phyloP scores from a whole-genome alignment of 2,797 vertebrate genomes.

The Hippopotamyrus pictus region DNA sequence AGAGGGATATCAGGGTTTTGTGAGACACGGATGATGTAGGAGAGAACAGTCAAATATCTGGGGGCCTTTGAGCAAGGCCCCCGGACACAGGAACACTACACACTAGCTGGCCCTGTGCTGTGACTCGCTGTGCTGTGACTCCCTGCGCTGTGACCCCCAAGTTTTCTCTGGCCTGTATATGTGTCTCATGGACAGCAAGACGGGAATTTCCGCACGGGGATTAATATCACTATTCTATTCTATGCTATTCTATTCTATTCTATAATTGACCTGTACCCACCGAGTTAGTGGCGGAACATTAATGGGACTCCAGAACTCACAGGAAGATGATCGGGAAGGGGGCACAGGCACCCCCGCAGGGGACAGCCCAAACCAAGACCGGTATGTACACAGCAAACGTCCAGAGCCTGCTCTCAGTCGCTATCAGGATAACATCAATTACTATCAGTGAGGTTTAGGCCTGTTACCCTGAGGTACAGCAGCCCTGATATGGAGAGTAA shows the following conservation, averaged over 20 bases:
- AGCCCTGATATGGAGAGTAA: slow-evolving; percentile 31
- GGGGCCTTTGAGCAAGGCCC: background rate
- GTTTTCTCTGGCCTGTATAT: background rate
- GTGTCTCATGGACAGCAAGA: background rate
- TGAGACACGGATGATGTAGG: background rate
- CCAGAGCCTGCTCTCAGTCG: background rate
- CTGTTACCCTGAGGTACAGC: slow-evolving; percentile 57
- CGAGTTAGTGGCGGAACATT: background rate
- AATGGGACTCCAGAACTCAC: background rate
- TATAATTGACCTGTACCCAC: background rate
- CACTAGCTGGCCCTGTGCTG: background rate
- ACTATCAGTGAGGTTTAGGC: slow-evolving; percentile 44
- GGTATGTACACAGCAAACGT: background rate
- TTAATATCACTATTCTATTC: background rate
- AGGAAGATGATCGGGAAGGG: background rate
- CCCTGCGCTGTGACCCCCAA: background rate
- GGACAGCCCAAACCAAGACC: background rate
- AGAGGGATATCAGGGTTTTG: background rate
- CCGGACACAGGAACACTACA: background rate
- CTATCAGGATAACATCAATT: background rate
- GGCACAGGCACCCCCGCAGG: background rate
- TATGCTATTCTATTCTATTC: background rate
- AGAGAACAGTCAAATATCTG: background rate
- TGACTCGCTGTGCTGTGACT: background rate
- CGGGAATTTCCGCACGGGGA: background rate